Evolutionary conservation across 1,140 invertebrate species (phyloP), one percentile per base, ranked within the genome.

Genomic region (Anadara kagoshimensis): DNA sequence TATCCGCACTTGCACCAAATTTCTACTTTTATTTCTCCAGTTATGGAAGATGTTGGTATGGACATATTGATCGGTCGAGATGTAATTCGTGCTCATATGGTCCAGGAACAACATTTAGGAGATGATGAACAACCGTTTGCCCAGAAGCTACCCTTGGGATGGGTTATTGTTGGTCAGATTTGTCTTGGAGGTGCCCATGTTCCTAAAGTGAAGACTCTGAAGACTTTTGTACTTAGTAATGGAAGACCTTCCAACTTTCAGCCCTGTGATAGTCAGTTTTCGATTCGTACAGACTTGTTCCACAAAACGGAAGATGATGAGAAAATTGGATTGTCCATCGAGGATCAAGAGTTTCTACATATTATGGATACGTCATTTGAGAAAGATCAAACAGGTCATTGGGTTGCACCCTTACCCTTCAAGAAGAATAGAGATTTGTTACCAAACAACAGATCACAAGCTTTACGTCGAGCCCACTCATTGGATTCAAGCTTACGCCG

Each of bases 381-480:
- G 0, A 69, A 49, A 43, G 64, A 69, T 29, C 53, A 59, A 24
- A 5, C 24, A 4, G 69, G 71, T 29, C 10, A 57, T 22, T 75
- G 75, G 78, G 26, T 58, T 7, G 71, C 69, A 0, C 78, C 75
- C 22, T 45, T 78, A 3, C 75, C 78, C 10, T 78, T 76, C 54
- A 22, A 47, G 14, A 7, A 16, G 24, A 29, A 11, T 8, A 68
- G 68, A 49, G 1, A 0, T n/a, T n/a, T n/a, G n/a, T n/a, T n/a
- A n/a, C n/a, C n/a, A n/a, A n/a, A n/a, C n/a, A n/a, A n/a, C n/a
- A n/a, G n/a, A n/a, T n/a, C n/a, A n/a, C n/a, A n/a, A n/a, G n/a
- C n/a, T n/a, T n/a, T n/a, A n/a, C n/a, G n/a, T n/a, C n/a, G n/a
- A n/a, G n/a, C n/a, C n/a, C n/a, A n/a, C n/a, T n/a, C n/a, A n/a